Evolutionary conservation across 2,888 invertebrate species (phyloP), one percentile per base, ranked within the genome.

Genomic region (Pyralis farinalis): DNA sequence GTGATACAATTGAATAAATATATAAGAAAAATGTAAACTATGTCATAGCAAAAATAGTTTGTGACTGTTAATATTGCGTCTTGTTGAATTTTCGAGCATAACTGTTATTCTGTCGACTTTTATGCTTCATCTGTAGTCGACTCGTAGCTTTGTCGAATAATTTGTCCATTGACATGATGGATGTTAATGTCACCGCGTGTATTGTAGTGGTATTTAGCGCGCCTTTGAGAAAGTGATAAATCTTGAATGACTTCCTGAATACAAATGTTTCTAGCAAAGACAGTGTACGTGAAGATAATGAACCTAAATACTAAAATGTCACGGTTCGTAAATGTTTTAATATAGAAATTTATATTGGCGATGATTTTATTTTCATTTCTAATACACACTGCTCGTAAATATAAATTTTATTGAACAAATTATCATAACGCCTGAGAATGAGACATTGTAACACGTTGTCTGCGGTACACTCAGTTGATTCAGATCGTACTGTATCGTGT

Each of bases 141-240:
- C 57, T 70, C 59, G 55, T 72, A 70, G 69, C 71, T 63, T 58
- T 55, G 59, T 53, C 58, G 60, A 71, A 71, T 72, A 69, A 70
- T 73, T 71, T 73, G 69, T 70, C 65, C 57, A 75, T 68, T 71
- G 69, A 68, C 65, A 69, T 75, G 68, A 73, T 68, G 57, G 60
- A 74, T 71, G 66, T 50, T 65, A 61, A 65, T 63, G 68, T 63
- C 61, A 61, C 58, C 60, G 62, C 53, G 62, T 62, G 62, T 66
- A 64, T 63, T 69, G 63, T 61, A 57, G 52, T 51, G 58, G 67
- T 66, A 71, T 72, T 76, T 72, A 75, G 69, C 53, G 45, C 68
- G 60, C 57, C 65, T 75, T 67, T 68, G 67, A 70, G 66, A 69
- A 63, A 61, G 63, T 66, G 46, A 76, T 72, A 68, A 71, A 76